phyloP scores from a whole-genome alignment of 1,140 invertebrate genomes.

The Ditylenchus dipsaci region DNA sequence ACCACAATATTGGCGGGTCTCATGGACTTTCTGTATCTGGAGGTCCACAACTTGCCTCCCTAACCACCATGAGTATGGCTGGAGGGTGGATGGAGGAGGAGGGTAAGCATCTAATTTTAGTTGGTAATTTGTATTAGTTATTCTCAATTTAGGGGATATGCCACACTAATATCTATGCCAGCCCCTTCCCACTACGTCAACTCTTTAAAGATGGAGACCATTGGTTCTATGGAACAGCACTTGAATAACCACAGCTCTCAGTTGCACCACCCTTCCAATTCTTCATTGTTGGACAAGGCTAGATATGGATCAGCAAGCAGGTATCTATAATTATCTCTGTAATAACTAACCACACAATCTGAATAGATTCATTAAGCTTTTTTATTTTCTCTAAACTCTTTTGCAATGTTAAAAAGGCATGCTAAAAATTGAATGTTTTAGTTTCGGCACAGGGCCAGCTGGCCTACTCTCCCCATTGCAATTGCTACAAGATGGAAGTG shows the following conservation, averaged over 20 bases:
- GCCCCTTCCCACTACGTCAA: constrained; percentile 25
- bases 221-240: constrained; percentile 20
- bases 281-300: background rate
- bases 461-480: constrained; percentile 30
- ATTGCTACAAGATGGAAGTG: constrained; percentile 2
- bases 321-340: no score
- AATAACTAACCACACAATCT: no score
- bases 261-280: constrained; percentile 6
- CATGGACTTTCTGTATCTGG: background rate
- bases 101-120: background rate
- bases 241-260: constrained; percentile 17
- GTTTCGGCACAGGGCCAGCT: constrained; percentile 29
- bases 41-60: constrained; percentile 28
- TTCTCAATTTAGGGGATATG: constrained; percentile 23
- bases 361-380: no score
- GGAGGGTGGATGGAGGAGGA: constrained; percentile 1
- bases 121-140: background rate
- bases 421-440: no score
- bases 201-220: constrained; percentile 28
- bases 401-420: no score
- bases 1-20: constrained; percentile 5
- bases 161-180: constrained; percentile 28
- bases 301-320: background rate
- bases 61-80: constrained; percentile 29
- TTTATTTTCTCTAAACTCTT: no score